These are phyloP conservation scores for Silvanus unidentatus DNA, from an alignment of 2,888 invertebrate genomes.

Conservation along the genomic window DNA sequence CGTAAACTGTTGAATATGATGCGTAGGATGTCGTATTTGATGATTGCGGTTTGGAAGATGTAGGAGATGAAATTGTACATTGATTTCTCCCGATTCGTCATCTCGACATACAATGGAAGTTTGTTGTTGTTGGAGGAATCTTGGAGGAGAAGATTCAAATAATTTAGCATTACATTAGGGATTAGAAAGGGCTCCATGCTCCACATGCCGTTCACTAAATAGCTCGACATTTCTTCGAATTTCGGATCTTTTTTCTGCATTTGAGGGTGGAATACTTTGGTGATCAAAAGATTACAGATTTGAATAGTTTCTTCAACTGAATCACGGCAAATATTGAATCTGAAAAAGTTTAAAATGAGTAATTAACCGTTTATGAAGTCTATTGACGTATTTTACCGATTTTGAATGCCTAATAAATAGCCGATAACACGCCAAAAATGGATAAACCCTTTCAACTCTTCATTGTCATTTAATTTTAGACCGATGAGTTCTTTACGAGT, in stretches of 20 bases:
- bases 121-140: conserved; percentile 9
- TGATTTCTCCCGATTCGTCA: too few species aligned
- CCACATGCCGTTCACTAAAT: conserved; percentile 65
- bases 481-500: conserved; percentile 61
- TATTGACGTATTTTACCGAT: conserved; percentile 50
- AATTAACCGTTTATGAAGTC: background rate
- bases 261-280: conserved; percentile 57
- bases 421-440: conserved; percentile 83
- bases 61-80: too few species aligned
- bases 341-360: conserved; percentile 32
- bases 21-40: too few species aligned
- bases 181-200: conserved; percentile 59
- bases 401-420: conserved; percentile 72
- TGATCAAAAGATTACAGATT: conserved; percentile 54
- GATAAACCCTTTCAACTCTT: conserved; percentile 67
- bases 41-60: too few species aligned
- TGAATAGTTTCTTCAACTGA: conserved; percentile 58
- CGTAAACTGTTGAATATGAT: too few species aligned
- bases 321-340: conserved; percentile 65
- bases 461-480: conserved; percentile 53
- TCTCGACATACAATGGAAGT: conserved; percentile 14
- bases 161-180: conserved; percentile 44
- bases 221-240: conserved; percentile 59
- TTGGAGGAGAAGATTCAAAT: conserved; percentile 14
- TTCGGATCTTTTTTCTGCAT: conserved; percentile 55